phyloP scores from a whole-genome alignment of 1,140 invertebrate species.

The Drosophila pseudoobscura region DNA sequence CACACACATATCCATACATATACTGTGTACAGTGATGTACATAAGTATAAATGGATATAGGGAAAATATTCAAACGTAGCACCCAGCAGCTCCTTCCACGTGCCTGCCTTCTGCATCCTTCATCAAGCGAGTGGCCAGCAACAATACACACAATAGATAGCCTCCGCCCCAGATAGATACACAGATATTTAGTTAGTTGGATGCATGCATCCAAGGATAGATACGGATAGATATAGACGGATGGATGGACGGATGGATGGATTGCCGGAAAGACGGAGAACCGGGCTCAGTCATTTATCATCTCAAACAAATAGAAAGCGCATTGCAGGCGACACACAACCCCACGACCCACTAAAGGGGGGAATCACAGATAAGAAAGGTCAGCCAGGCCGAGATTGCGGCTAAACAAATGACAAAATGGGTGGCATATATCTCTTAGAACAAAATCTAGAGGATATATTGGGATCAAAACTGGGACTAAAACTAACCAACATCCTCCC shows the following conservation, averaged over 20 bases:
- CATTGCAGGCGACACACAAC: constrained; percentile 29
- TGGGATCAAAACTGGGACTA: too few species aligned
- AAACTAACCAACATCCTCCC: too few species aligned
- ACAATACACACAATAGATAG: constrained; percentile 48
- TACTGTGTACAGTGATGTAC: not conserved
- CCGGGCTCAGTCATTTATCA: constrained; percentile 63
- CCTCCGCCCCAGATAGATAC: constrained; percentile 44
- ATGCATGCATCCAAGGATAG: constrained; percentile 35
- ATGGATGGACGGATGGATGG: constrained; percentile 18
- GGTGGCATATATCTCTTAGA: too few species aligned
- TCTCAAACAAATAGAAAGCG: constrained; percentile 41
- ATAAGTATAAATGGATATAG: constrained; percentile 7
- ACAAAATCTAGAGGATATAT: too few species aligned
- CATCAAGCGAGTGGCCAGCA: constrained; percentile 17
- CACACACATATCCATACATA: constrained; percentile 17
- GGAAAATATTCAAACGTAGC: constrained; percentile 41
- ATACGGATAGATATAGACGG: constrained; percentile 16
- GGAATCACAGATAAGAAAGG: constrained; percentile 17
- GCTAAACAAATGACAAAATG: too few species aligned
- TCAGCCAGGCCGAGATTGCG: not conserved
- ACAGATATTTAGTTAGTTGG: constrained; percentile 46
- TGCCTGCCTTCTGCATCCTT: too few species aligned
- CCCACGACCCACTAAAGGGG: constrained; percentile 6
- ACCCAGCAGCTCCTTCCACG: too few species aligned
- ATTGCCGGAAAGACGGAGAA: constrained; percentile 1